These are phyloP conservation scores for Macaca mulatta DNA, from an alignment of 2,113 vertebrate species.

Conservation along the genomic window DNA sequence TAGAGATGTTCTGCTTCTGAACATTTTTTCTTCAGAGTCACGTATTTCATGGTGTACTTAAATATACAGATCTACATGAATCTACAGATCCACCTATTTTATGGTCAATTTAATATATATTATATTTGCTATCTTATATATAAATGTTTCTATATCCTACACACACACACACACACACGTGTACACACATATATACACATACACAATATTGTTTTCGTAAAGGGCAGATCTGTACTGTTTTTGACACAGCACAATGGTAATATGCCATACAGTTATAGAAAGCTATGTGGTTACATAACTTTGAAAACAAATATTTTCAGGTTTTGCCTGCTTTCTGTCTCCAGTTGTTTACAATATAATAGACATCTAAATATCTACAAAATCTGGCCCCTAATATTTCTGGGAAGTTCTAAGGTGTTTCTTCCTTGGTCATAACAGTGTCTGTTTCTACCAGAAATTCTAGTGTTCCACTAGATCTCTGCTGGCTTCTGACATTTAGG, in stretches of 20 bases:
- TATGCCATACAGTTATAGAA: background rate
- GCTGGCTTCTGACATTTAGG: background rate
- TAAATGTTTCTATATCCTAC: background rate
- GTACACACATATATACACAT: background rate
- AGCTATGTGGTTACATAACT: background rate
- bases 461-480: rapidly evolving
- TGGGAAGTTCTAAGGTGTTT: background rate
- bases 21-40: background rate
- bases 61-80: background rate
- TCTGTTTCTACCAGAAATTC: background rate
- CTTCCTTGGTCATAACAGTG: background rate
- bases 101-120: background rate
- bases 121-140: background rate
- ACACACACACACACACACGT: background rate
- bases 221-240: background rate
- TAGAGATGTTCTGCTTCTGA: background rate
- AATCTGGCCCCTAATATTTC: background rate
- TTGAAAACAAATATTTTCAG: background rate
- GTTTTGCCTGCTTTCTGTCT: background rate
- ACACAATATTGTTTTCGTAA: background rate
- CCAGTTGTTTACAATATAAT: background rate
- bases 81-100: background rate
- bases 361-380: background rate
- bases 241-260: background rate
- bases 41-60: background rate